Evolutionary conservation across 92 coral and sea anemone species (phyloP).

Genomic region (Metridium senile): DNA sequence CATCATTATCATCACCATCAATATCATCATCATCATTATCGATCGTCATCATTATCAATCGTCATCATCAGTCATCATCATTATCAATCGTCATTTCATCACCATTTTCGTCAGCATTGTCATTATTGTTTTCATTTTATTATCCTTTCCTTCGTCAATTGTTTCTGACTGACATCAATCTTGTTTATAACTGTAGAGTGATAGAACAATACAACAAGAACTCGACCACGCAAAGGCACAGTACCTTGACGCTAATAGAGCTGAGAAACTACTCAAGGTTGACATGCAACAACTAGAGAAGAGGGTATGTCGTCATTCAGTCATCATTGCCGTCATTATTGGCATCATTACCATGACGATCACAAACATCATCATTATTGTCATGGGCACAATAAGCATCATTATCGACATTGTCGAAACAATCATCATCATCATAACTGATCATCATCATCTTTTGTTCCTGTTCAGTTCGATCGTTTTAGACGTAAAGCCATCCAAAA

Average conservation of each 20-base stretch:
- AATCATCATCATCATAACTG: not conserved
- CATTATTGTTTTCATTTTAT: too few species aligned
- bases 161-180: not conserved
- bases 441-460: not conserved
- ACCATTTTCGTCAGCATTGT: too few species aligned
- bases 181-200: slow-evolving; percentile 46
- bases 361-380: not conserved
- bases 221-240: slow-evolving; percentile 91
- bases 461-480: slow-evolving; percentile 80
- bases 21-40: too few species aligned
- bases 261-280: slow-evolving; percentile 84
- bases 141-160: too few species aligned
- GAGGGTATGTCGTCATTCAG: slow-evolving; percentile 45
- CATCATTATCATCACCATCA: too few species aligned
- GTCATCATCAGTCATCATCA: too few species aligned
- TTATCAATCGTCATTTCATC: too few species aligned
- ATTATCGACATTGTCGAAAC: not conserved
- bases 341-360: not conserved
- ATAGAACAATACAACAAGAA: slow-evolving; percentile 69
- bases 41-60: too few species aligned
- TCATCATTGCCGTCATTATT: not conserved
- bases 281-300: slow-evolving; percentile 84
- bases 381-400: not conserved
- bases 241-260: slow-evolving; percentile 88
- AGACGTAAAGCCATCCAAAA: slow-evolving; percentile 71